Percentiles rank a stretch among this genome's conserved stretches.
phyloP scores from a whole-genome alignment of 1,140 invertebrate species.

The Trichonephila clavata region DNA sequence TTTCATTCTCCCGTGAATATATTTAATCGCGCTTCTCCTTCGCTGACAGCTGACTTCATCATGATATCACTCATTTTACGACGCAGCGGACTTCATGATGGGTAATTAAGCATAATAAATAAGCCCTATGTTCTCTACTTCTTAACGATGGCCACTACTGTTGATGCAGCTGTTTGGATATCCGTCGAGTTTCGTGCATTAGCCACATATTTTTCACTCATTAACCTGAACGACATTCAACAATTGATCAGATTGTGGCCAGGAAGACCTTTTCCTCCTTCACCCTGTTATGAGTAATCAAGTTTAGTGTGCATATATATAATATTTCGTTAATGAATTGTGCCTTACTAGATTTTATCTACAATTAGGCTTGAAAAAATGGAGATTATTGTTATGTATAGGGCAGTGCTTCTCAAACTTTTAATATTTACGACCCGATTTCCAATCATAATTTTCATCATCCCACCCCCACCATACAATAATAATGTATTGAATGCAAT shows the following conservation, averaged over 20 bases:
- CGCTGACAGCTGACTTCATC: neutral
- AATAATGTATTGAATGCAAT: no score
- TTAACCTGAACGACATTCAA: neutral
- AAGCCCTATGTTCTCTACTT: neutral
- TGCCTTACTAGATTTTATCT: no score
- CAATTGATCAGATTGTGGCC: neutral
- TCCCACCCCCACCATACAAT: no score
- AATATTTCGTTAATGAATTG: no score
- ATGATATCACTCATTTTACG: neutral
- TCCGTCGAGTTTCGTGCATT: neutral
- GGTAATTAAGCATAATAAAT: neutral
- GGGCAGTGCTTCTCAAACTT: no score
- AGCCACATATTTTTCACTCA: neutral
- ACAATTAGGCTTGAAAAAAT: no score
- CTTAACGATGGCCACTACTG: neutral
- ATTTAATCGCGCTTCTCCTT: neutral
- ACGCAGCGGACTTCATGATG: neutral
- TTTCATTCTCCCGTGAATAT: neutral
- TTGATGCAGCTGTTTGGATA: neutral
- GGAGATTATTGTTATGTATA: no score
- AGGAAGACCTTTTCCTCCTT: neutral
- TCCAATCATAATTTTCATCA: no score
- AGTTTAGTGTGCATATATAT: no score
- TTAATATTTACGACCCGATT: no score
- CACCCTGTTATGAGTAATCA: neutral